Evolutionary conservation across 2,797 vertebrate species (phyloP).

Genomic region (Paramormyrops hopkinsi): DNA sequence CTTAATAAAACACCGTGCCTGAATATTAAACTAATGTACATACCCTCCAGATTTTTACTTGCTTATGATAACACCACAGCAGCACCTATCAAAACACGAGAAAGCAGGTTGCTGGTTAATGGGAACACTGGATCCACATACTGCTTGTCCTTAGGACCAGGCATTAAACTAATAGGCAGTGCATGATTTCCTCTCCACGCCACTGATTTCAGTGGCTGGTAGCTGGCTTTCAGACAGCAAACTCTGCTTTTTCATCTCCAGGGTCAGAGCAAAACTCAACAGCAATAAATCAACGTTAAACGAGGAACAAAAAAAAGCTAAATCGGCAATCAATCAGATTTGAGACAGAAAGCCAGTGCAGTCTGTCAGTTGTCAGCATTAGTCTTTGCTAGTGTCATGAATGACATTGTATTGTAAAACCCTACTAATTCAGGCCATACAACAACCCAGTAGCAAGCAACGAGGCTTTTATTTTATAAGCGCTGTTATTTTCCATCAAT

Average conservation of each 20-base stretch:
- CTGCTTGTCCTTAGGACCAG: not conserved
- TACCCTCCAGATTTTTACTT: not conserved
- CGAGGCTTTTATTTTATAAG: not conserved
- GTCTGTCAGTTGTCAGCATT: not conserved
- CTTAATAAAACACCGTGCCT: slow-evolving; percentile 9
- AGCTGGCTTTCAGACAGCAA: not conserved
- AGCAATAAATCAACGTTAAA: not conserved
- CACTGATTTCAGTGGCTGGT: not conserved
- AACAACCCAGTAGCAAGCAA: not conserved
- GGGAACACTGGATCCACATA: not conserved
- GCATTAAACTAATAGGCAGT: not conserved
- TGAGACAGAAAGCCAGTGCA: not conserved
- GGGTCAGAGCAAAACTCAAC: not conserved
- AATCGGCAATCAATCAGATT: not conserved
- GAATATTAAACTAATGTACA: slow-evolving; percentile 5
- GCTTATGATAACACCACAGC: not conserved
- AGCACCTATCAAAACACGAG: not conserved
- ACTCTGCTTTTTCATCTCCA: not conserved
- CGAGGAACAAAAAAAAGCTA: not conserved
- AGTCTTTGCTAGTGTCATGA: not conserved
- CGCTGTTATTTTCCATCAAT: not conserved
- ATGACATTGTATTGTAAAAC: not conserved
- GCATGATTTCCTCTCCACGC: not conserved
- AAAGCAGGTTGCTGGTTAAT: not conserved
- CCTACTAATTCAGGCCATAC: not conserved